Base-by-base conservation (phyloP, 2,797 vertebrate species). In the Hirundo rustica region DNA sequence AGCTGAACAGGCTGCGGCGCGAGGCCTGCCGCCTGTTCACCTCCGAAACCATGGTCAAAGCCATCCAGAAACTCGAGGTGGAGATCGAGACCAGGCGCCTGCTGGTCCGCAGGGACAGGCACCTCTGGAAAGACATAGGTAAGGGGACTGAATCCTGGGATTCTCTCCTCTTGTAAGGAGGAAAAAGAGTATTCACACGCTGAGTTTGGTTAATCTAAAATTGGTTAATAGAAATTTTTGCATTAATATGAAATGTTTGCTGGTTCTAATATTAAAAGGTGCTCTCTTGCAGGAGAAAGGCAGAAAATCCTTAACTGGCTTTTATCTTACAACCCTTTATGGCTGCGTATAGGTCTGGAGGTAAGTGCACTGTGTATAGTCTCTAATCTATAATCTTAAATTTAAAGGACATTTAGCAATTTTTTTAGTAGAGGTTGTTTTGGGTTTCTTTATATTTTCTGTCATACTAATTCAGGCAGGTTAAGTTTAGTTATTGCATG, bases 121-220 rank as follows among this genome's bases (percentile, higher is more conserved):
- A 99, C 96, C 98, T 99, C 74, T 99, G 99, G 99, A 99, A 99
- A 81, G 99, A 99, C 95, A 98, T 99, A 67, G 99, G 99, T 99
- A 97, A 96, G 96, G 38, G 70, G 16, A 23, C 38, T 44, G 18
- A 15, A 61, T 32, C 36, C 30, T 50, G 47, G 3, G 8, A 12
- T n/a, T 36, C n/a, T 76, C 20, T 55, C 6, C 23, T 50, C n/a
- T 50, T 75, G 12, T 13, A 13, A 75, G 12, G 11, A 19, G 18
- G 20, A 47, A 48, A 34, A 53, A 16, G 13, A 29, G 18, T 74
- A 10, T 36, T 77, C 13, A 16, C 14, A 4, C 11, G 1, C 13
- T 13, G 45, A 42, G 3, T 54, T 42, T 21, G 12, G 32, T 57
- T 45, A 36, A 64, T 53, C 19, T 72, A 4, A 58, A 81, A 54